These are phyloP conservation scores for Physella acuta DNA, from an alignment of 1,140 invertebrate genomes.

Conservation along the genomic window DNA sequence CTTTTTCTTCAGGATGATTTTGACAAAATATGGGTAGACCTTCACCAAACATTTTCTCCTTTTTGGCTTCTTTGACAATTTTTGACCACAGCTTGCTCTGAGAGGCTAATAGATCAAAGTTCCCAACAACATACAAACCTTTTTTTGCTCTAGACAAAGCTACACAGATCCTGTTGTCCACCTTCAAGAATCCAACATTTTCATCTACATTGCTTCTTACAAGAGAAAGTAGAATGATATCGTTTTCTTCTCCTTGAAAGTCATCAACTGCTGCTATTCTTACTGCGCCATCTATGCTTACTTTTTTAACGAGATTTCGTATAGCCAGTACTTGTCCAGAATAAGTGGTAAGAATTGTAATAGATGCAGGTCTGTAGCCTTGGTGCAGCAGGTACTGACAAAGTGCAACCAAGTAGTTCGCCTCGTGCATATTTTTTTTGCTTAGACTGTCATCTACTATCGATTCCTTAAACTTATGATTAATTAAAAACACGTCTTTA, in stretches of 20 bases:
- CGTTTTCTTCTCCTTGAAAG: slow-evolving; percentile 74
- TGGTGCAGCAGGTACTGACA: slow-evolving; percentile 57
- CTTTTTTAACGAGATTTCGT: background rate
- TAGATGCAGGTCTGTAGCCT: slow-evolving; percentile 47
- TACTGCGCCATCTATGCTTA: background rate
- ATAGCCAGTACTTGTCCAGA: slow-evolving; percentile 47
- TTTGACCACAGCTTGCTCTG: slow-evolving; percentile 25
- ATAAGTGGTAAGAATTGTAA: slow-evolving; percentile 60
- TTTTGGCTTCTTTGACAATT: slow-evolving; percentile 7
- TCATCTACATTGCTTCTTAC: slow-evolving; percentile 70
- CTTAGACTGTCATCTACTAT: slow-evolving; percentile 49
- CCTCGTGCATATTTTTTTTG: slow-evolving; percentile 55
- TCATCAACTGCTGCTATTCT: slow-evolving; percentile 74
- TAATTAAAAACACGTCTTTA: slow-evolving; percentile 56
- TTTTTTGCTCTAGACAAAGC: slow-evolving; percentile 78
- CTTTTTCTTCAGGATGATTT: slow-evolving; percentile 13
- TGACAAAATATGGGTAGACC: slow-evolving; percentile 16
- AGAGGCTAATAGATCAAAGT: slow-evolving; percentile 63
- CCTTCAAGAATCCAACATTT: slow-evolving; percentile 76
- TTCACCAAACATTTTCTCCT: slow-evolving; percentile 9
- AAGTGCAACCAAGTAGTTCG: slow-evolving; percentile 46
- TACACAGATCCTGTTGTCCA: slow-evolving; percentile 75
- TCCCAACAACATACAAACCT: slow-evolving; percentile 72
- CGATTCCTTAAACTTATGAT: slow-evolving; percentile 50
- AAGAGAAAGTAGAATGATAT: slow-evolving; percentile 79